phyloP scores from a whole-genome alignment of 2,113 vertebrate species.

The Neogale vison region DNA sequence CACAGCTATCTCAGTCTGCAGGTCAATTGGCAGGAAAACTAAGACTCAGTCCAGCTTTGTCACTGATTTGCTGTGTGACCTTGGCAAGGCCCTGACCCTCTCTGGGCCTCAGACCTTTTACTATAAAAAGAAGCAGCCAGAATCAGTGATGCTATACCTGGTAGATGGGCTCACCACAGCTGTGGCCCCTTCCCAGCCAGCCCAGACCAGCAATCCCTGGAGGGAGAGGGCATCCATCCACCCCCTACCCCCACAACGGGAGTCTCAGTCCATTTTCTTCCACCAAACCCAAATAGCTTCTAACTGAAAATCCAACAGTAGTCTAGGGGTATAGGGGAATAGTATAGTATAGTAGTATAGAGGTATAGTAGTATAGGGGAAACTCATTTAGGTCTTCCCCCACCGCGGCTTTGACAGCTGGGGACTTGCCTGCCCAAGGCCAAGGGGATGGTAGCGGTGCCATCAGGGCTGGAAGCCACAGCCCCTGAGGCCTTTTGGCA shows the following conservation, averaged over 20 bases:
- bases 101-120: not conserved
- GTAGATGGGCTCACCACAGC: not conserved
- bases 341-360: too few relatives aligned
- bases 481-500: not conserved
- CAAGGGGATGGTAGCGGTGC: not conserved
- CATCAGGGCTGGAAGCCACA: not conserved
- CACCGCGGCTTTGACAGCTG: accelerated
- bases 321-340: too few relatives aligned
- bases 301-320: not conserved
- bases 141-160: not conserved
- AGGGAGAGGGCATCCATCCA: too few relatives aligned
- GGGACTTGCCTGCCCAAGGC: too few relatives aligned
- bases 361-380: too few relatives aligned
- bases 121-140: not conserved
- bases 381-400: not conserved
- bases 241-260: not conserved
- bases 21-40: not conserved
- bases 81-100: not conserved
- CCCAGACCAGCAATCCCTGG: not conserved
- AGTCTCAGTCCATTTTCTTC: not conserved
- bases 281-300: not conserved
- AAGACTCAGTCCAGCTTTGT: not conserved
- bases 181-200: too few relatives aligned
- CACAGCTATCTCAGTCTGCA: accelerated
- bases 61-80: not conserved